Conservation (phyloP, 2,113 vertebrate species). For the Cryptomyrus ogoouensis region DNA sequence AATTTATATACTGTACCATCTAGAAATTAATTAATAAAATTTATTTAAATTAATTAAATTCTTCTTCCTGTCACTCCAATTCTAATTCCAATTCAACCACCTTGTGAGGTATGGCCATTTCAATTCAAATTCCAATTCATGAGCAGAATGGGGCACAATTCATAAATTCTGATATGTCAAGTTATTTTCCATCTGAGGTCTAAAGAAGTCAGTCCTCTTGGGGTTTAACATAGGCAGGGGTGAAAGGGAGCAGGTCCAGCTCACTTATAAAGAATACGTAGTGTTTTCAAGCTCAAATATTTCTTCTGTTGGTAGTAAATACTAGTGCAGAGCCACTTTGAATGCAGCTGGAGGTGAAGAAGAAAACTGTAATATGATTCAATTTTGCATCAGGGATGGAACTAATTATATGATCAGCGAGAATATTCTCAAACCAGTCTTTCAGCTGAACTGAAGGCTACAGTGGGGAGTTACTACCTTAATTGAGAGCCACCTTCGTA, state of each 20-base stretch:
- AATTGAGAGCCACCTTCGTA: conserved; percentile 27
- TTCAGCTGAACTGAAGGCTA: neutral
- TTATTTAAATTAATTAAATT: neutral
- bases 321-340: neutral
- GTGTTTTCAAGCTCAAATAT: no score
- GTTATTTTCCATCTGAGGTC: neutral
- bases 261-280: neutral
- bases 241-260: neutral
- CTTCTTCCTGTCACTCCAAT: neutral
- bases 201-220: neutral
- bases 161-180: neutral
- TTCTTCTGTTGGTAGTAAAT: neutral
- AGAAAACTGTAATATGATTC: neutral
- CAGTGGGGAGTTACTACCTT: conserved; percentile 33
- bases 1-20: neutral
- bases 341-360: neutral
- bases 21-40: neutral
- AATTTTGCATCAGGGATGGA: neutral
- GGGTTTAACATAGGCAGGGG: neutral
- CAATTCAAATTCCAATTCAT: neutral
- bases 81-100: neutral
- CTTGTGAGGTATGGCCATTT: neutral
- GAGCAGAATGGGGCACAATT: neutral
- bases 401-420: conserved; percentile 29
- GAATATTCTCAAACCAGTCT: conserved; percentile 18